Conservation (phyloP, 2,888 invertebrate species). For the Troides oblongomaculatus region DNA sequence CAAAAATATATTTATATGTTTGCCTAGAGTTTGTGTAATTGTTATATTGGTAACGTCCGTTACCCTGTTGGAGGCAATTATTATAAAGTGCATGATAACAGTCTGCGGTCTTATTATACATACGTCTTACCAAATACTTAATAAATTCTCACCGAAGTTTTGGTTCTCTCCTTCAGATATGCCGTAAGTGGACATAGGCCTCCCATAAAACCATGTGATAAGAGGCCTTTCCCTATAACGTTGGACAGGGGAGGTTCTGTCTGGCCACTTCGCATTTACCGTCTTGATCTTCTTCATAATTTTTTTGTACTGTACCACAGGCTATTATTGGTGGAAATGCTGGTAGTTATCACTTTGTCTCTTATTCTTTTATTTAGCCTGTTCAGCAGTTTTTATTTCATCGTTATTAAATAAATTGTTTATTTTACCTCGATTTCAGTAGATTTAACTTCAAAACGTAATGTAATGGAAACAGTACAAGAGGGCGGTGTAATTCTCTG, state of each 20-base stretch:
- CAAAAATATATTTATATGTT: too few species aligned
- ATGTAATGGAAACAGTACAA: slow-evolving; percentile 21
- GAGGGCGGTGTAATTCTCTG: slow-evolving; percentile 5
- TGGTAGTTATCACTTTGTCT: not conserved
- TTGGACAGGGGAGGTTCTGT: slow-evolving; percentile 75
- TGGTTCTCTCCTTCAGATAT: slow-evolving; percentile 81
- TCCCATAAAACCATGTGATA: slow-evolving; percentile 93
- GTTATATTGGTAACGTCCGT: too few species aligned
- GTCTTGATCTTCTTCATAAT: too few species aligned
- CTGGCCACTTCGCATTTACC: too few species aligned
- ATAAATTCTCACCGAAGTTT: slow-evolving; percentile 83
- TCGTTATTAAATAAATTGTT: not conserved
- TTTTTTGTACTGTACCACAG: too few species aligned
- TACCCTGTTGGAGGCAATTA: too few species aligned
- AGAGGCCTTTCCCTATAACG: slow-evolving; percentile 85
- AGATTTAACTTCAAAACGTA: slow-evolving; percentile 21
- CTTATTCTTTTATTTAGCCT: not conserved
- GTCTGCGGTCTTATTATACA: too few species aligned
- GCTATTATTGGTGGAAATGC: not conserved
- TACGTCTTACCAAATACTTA: too few species aligned
- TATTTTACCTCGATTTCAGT: slow-evolving; percentile 20
- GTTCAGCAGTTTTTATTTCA: not conserved
- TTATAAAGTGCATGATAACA: too few species aligned
- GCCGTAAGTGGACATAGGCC: slow-evolving; percentile 89
- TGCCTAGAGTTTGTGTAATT: too few species aligned